phyloP scores from a whole-genome alignment of 2,113 vertebrate genomes.

The Periophthalmus modestus region DNA sequence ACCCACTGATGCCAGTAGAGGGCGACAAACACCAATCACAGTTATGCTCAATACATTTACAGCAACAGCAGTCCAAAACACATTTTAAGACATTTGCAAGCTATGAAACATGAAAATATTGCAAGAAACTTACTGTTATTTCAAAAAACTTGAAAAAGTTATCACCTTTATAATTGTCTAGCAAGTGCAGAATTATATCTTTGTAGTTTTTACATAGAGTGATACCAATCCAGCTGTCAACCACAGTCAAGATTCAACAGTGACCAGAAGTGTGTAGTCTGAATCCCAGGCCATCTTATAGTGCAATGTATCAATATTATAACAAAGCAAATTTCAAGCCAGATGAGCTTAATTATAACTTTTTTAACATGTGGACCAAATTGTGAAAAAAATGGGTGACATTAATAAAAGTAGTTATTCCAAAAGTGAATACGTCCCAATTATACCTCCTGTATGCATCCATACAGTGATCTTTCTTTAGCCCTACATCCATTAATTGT shows the following conservation, averaged over 20 bases:
- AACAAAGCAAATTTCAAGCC: background rate
- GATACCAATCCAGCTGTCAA: too few species aligned
- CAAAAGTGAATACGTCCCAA: background rate
- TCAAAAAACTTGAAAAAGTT: background rate
- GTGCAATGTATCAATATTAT: background rate
- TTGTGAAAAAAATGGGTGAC: too few species aligned
- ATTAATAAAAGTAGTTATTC: background rate
- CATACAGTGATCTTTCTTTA: background rate
- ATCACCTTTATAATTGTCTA: background rate
- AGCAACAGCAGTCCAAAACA: background rate
- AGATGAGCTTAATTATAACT: background rate
- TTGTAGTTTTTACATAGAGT: too few species aligned
- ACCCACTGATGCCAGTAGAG: background rate
- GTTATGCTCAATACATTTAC: too few species aligned
- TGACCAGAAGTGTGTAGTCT: too few species aligned
- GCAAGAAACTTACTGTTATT: too few species aligned
- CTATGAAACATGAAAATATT: too few species aligned
- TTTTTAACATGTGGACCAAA: background rate
- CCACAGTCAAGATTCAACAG: too few species aligned
- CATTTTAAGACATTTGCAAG: background rate
- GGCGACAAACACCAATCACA: background rate
- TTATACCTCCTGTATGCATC: background rate
- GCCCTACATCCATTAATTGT: constrained; percentile 31
- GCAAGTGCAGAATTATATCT: background rate
- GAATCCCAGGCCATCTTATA: too few species aligned